Conservation (phyloP, 2,113 vertebrate species). For the Istiophorus platypterus region DNA sequence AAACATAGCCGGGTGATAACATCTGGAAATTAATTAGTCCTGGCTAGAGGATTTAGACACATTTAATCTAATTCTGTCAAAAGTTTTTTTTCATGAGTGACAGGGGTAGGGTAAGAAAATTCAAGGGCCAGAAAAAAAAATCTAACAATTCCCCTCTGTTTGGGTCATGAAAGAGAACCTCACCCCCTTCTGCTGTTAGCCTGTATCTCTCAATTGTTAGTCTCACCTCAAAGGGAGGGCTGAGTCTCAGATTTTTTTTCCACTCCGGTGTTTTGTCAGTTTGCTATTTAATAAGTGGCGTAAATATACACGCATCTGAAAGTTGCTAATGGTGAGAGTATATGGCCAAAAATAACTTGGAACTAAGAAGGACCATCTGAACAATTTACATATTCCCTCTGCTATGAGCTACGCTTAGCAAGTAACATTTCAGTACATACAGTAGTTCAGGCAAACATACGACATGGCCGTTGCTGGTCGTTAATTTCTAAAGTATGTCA, state of each 20-base stretch:
- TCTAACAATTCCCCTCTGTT: neutral
- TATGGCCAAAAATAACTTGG: too few relatives aligned
- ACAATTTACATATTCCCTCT: too few relatives aligned
- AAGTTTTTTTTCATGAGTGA: neutral
- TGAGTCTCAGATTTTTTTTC: neutral
- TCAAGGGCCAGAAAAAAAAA: neutral
- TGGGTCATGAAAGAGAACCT: neutral
- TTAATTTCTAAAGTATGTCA: too few relatives aligned
- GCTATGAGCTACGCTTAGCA: too few relatives aligned
- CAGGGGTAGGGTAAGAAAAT: neutral
- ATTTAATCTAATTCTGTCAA: slow-evolving; percentile 13
- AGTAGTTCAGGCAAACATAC: too few relatives aligned
- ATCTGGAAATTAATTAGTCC: slow-evolving; percentile 5
- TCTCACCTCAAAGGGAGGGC: neutral
- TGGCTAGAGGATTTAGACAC: neutral
- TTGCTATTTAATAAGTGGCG: neutral
- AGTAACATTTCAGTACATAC: too few relatives aligned
- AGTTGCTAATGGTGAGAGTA: too few relatives aligned
- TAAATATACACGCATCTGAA: neutral
- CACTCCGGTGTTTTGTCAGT: neutral
- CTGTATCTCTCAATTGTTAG: too few relatives aligned
- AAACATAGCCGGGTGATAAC: slow-evolving; percentile 8
- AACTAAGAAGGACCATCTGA: too few relatives aligned
- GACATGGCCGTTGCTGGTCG: too few relatives aligned
- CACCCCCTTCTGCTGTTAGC: neutral